These are phyloP conservation scores for Oxytorus armatus DNA, from an alignment of 2,888 invertebrate species.

Conservation along the genomic window DNA sequence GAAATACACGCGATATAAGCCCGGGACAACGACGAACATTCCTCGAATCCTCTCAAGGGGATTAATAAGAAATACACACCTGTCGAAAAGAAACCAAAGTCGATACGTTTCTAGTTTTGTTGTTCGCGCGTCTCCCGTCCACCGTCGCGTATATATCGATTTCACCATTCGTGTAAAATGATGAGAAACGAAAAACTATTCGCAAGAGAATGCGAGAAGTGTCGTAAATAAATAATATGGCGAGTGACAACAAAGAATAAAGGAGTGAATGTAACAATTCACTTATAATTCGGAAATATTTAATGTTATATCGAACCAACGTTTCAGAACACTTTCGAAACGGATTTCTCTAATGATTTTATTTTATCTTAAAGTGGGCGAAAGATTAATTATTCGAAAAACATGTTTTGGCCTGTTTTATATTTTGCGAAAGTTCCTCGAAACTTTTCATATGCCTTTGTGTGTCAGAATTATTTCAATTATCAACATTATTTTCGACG, in stretches of 20 bases:
- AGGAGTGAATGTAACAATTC: background rate
- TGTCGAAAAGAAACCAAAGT: conserved; percentile 50
- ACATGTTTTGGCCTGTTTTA: no score
- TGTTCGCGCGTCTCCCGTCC: background rate
- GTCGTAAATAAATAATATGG: conserved; percentile 37
- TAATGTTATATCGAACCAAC: no score
- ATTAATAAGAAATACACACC: conserved; percentile 64
- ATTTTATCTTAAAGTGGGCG: no score
- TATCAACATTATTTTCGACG: no score
- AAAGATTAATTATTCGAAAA: no score
- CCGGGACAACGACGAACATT: background rate
- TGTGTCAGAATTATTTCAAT: no score
- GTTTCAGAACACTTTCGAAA: no score
- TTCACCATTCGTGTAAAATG: background rate
- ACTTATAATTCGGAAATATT: no score
- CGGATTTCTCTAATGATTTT: no score
- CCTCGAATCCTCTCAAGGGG: conserved; percentile 42
- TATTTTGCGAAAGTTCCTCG: no score
- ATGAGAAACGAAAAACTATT: conserved; percentile 1
- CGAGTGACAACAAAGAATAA: background rate
- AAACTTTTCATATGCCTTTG: no score
- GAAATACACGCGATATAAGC: conserved; percentile 11
- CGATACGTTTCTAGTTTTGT: conserved; percentile 32
- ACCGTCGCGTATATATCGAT: background rate
- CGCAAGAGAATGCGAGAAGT: background rate